A percentile compares a stretch with the other conserved stretches of the same genome.
Evolutionary conservation across 2,888 invertebrate species (phyloP).

Genomic region (Spisula solida): DNA sequence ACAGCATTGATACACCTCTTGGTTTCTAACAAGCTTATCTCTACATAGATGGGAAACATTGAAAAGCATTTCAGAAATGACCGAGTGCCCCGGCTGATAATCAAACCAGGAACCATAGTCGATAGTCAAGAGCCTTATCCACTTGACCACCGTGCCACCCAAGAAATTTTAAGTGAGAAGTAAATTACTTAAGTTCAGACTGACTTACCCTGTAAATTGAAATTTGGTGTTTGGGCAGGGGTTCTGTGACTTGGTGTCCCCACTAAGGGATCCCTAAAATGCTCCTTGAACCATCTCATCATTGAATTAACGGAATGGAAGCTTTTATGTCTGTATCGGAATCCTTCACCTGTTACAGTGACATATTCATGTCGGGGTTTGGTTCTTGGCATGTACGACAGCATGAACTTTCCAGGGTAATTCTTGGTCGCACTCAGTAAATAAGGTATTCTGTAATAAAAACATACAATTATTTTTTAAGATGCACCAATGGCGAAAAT

Average conservation of each 20-base stretch:
- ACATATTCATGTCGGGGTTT: constrained; percentile 96
- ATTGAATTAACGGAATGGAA: constrained; percentile 94
- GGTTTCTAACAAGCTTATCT: too few species aligned
- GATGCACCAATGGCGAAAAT: too few species aligned
- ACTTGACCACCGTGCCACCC: too few species aligned
- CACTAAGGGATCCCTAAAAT: constrained; percentile 94
- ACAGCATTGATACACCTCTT: too few species aligned
- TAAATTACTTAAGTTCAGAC: too few species aligned
- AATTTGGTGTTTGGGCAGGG: constrained; percentile 72
- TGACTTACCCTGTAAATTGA: constrained; percentile 77
- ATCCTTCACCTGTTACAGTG: constrained; percentile 96
- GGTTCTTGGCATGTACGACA: constrained; percentile 96
- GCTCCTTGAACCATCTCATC: constrained; percentile 99
- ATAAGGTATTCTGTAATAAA: constrained; percentile 86
- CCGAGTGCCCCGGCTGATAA: too few species aligned
- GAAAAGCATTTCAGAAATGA: too few species aligned
- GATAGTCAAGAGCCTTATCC: too few species aligned
- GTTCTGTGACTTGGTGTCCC: constrained; percentile 74
- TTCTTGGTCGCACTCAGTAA: constrained; percentile 82
- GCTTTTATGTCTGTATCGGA: constrained; percentile 93
- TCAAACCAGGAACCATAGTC: too few species aligned
- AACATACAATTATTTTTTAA: neutral
- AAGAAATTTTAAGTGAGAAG: too few species aligned
- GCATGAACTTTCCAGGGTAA: constrained; percentile 92
- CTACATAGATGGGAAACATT: too few species aligned